Conservation (phyloP, 2,888 invertebrate species). For the Esperia sulphurella region DNA sequence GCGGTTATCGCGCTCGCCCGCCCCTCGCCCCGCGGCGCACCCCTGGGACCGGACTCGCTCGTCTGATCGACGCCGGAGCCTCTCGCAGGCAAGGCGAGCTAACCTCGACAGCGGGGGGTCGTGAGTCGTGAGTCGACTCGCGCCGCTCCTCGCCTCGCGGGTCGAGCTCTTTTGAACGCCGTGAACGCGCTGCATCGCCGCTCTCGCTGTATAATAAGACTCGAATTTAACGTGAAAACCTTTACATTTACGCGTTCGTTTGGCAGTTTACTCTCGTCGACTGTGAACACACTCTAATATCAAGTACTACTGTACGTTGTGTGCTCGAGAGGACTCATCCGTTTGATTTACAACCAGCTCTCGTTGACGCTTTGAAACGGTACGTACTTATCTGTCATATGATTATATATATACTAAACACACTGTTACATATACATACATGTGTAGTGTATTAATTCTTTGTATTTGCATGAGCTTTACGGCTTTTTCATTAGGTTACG, state of each 20-base stretch:
- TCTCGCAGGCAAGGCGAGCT: conserved; percentile 66
- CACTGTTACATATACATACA: background rate
- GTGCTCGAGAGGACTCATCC: conserved; percentile 46
- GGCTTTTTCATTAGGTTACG: conserved; percentile 23
- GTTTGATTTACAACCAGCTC: conserved; percentile 53
- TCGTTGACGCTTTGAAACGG: conserved; percentile 56
- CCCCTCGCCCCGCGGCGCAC: conserved; percentile 28
- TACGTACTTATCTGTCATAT: conserved; percentile 42
- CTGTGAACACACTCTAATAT: conserved; percentile 48
- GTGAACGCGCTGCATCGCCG: conserved; percentile 48
- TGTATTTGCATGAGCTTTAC: conserved; percentile 21
- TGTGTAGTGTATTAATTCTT: conserved; percentile 16
- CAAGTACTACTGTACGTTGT: conserved; percentile 43
- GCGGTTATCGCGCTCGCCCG: conserved; percentile 66
- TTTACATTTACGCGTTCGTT: conserved; percentile 52
- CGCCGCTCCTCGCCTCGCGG: conserved; percentile 18
- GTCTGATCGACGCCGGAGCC: conserved; percentile 68
- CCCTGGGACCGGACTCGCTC: conserved; percentile 56
- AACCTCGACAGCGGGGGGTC: conserved; percentile 76
- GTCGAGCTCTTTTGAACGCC: conserved; percentile 52
- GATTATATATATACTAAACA: conserved; percentile 22
- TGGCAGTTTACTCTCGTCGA: conserved; percentile 47
- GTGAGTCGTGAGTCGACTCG: conserved; percentile 38
- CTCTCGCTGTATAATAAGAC: conserved; percentile 44
- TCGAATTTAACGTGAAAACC: conserved; percentile 60